Percentiles rank a stretch among this genome's conserved stretches.
Conservation (phyloP, 2,113 vertebrate genomes). For the Eublepharis macularius region DNA sequence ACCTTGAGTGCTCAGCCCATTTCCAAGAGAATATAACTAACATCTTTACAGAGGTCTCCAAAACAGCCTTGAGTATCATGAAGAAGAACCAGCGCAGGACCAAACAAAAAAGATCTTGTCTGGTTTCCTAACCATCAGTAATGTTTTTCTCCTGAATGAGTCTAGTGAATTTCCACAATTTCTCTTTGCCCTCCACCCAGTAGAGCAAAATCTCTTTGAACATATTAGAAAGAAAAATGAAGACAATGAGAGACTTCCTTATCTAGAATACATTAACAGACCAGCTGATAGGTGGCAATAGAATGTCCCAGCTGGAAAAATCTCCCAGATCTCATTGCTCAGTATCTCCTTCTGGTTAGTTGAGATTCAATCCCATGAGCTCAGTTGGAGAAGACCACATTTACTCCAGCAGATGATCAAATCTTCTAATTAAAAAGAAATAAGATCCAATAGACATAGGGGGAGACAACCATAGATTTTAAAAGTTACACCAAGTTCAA, state of each 20-base stretch:
- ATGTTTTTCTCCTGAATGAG: not conserved
- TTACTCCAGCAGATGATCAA: not conserved
- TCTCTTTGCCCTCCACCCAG: not conserved
- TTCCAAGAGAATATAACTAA: conserved; percentile 68
- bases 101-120: conserved; percentile 27
- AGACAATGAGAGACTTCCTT: not conserved
- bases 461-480: not conserved
- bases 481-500: not conserved
- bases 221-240: not conserved
- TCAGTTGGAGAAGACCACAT: not conserved
- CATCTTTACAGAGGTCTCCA: conserved; percentile 63
- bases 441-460: not conserved
- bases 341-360: not conserved
- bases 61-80: conserved; percentile 55
- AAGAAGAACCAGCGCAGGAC: conserved; percentile 20
- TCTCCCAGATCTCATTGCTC: not conserved
- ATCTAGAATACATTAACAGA: not conserved
- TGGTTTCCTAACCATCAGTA: conserved; percentile 3
- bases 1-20: conserved; percentile 76
- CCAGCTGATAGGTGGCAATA: not conserved
- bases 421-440: not conserved
- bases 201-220: not conserved
- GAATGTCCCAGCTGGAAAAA: not conserved
- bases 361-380: not conserved
- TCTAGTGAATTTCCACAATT: not conserved